Evolutionary conservation across 1,140 invertebrate genomes (phyloP), one percentile per base, ranked within the genome.

Genomic region (Heliconius hewitsoni): DNA sequence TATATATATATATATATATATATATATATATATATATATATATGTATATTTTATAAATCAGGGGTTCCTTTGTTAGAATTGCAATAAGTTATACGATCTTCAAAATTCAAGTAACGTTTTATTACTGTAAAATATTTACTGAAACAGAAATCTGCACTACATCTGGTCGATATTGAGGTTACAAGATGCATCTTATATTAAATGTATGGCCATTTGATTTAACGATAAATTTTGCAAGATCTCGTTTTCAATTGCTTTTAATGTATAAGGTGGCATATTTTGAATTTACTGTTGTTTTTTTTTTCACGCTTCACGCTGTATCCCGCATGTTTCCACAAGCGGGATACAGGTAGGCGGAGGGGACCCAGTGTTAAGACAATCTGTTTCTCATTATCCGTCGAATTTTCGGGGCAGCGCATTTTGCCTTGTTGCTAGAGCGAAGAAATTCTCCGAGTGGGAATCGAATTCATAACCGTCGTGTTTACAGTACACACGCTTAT

Each of bases 201-300:
- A 79, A 76, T 79, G 73, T 70, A 79, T 46, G 16, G 19, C 74
- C 74, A 76, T 79, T 79, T 39, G 70, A 73, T 75, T 79, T 79
- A 76, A 79, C 50, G 50, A 50, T 55, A 50, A 57, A 79, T 79
- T 76, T 50, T 39, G 74, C 70, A 50, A 76, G 78, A 79, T 46
- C 78, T 79, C 55, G 78, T 60, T 71, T 30, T 66, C 60, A 66
- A 66, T 66, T 11, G 60, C 60, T 66, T 66, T 66, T 30, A 30
- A 30, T n/a, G 23, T 23, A 66, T 9, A 30, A 66, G 57, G 57
- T 66, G 57, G 57, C 60, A 66, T 27, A 3, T 16, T 66, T 66
- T 27, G 27, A 13, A 66, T 66, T 27, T 27, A 27, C 27, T 57
- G 19, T 19, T 6, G 42, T 4, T 16, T 46, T 16, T 46, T 37